These are phyloP conservation scores for Drosophila willistoni DNA, from an alignment of 1,140 invertebrate genomes.

Conservation along the genomic window DNA sequence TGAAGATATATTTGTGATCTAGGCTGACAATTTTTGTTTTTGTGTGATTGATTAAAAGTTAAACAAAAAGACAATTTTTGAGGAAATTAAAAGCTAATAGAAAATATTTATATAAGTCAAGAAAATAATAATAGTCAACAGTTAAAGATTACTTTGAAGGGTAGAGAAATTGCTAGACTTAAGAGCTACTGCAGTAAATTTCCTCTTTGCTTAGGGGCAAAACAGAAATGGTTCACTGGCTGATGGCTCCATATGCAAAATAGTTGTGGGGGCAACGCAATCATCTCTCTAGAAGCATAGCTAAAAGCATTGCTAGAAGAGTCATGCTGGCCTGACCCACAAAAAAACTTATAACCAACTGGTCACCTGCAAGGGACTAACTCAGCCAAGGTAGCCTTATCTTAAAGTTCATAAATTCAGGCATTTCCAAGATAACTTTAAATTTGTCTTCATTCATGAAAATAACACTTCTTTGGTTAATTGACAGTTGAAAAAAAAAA, in stretches of 20 bases:
- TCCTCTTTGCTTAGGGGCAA: neutral
- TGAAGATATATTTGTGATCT: conserved; percentile 34
- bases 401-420: neutral
- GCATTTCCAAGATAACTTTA: neutral
- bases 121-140: neutral
- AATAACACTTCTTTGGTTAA: neutral
- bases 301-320: neutral
- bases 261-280: neutral
- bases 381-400: too few relatives aligned
- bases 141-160: too few relatives aligned
- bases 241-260: neutral
- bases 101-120: neutral
- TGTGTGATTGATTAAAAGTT: conserved; percentile 1
- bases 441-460: neutral
- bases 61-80: neutral
- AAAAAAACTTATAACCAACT: neutral
- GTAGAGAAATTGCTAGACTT: too few relatives aligned
- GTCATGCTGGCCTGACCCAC: neutral
- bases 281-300: neutral
- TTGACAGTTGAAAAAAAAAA: neutral
- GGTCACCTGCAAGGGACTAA: neutral
- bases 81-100: neutral
- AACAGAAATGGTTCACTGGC: too few relatives aligned
- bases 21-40: neutral
- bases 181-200: neutral